Evolutionary conservation across 2,888 invertebrate species (phyloP), one percentile per base, ranked within the genome.

Genomic region (Folsomia manolachei): DNA sequence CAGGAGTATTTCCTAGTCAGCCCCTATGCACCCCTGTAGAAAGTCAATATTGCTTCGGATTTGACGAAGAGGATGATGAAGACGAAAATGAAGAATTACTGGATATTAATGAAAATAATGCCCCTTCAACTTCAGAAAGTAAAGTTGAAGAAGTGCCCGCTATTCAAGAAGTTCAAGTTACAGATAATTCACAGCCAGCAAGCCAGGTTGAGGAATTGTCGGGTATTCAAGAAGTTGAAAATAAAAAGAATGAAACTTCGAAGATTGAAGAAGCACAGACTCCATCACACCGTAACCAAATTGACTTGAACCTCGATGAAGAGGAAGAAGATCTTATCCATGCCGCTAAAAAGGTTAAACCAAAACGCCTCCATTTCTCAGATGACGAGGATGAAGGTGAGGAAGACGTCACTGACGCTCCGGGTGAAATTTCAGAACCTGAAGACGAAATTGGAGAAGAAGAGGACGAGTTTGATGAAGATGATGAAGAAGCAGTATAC

Each of bases 1-100:
- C 87, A 0, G 90, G 90, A 1, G 86, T 82, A 78, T 90, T 87
- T 83, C 84, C 82, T 71, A 85, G 82, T 76, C 86, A 83, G 63
- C 23, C 82, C 82, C 78, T 82, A 80, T 23, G 81, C 79, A 69
- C 81, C 75, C 71, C 81, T 68, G 21, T 52, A 9, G 80, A 80
- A 39, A 70, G 72, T 9, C 78, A 78, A 63, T 61, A 66, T 25
- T 75, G 69, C 63, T 73, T 71, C 27, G 74, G 62, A 26, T 77
- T 76, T 68, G 76, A 71, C 53, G 74, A 78, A 68, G 77, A 75
- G 1, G 73, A 64, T 61, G 74, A 75, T 56, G 77, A 79, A 26
- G 76, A 78, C 9, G 69, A 71, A 14, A 27, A 63, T 39, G n/a
- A n/a, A 18, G 19, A 21, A 61, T 11, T n/a, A 19, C 11, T 18